Evolutionary conservation across 2,888 invertebrate genomes (phyloP).

Genomic region (Lycophotia porphyrea): DNA sequence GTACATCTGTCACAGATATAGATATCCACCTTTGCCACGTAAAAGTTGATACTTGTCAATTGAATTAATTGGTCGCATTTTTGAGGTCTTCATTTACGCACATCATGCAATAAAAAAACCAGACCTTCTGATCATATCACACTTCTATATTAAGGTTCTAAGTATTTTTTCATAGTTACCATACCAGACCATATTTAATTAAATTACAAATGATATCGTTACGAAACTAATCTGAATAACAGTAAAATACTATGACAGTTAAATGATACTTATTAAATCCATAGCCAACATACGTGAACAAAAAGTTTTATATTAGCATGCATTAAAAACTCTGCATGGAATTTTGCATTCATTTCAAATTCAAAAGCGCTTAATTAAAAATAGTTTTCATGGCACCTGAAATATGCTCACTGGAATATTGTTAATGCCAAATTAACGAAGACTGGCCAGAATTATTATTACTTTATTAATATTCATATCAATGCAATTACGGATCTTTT

Average conservation of each 20-base stretch:
- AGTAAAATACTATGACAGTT: not conserved
- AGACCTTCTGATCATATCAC: no score
- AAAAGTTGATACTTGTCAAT: no score
- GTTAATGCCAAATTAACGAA: conserved; percentile 32
- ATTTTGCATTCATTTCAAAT: conserved; percentile 48
- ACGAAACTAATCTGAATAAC: not conserved
- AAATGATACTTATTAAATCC: conserved; percentile 5
- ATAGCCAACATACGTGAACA: conserved; percentile 4
- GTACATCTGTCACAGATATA: no score
- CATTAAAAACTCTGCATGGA: conserved; percentile 28
- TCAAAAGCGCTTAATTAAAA: conserved; percentile 58
- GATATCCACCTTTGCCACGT: no score
- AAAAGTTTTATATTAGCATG: conserved; percentile 40
- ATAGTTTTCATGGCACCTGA: conserved; percentile 48
- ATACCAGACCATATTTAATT: no score
- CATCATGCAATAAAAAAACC: no score
- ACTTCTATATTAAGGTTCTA: no score
- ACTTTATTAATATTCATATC: not conserved
- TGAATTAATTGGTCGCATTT: no score
- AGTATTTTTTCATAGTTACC: no score
- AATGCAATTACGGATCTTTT: not conserved
- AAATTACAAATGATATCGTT: not conserved
- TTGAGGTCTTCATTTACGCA: no score
- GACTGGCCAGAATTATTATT: not conserved
- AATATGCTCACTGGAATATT: conserved; percentile 28